These are phyloP conservation scores for Ypsolopha scabrella DNA, from an alignment of 2,888 invertebrate species.

Conservation along the genomic window DNA sequence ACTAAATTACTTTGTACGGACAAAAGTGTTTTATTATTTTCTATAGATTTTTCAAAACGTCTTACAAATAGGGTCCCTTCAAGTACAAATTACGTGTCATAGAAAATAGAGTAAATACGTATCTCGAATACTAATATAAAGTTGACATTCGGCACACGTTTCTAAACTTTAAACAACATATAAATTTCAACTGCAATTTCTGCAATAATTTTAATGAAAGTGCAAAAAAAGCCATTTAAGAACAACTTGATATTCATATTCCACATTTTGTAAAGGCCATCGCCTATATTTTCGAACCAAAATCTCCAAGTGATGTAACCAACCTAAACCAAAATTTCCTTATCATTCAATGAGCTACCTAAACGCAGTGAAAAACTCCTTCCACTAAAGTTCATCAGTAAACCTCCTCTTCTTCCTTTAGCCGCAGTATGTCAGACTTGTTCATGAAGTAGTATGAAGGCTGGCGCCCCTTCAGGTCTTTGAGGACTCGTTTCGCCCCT, in stretches of 20 bases:
- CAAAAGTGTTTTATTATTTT: conserved; percentile 10
- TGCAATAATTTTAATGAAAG: not conserved
- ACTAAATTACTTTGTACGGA: conserved; percentile 9
- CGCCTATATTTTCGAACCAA: too few relatives aligned
- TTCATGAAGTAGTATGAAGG: conserved; percentile 95
- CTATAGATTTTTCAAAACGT: conserved; percentile 16
- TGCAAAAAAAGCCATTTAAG: not conserved
- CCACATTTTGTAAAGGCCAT: too few relatives aligned
- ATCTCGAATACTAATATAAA: not conserved
- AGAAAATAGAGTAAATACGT: conserved; percentile 12
- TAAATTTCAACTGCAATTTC: not conserved
- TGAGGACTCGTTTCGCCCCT: conserved; percentile 85
- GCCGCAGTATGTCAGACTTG: conserved; percentile 85
- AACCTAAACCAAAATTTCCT: too few relatives aligned
- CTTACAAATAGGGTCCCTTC: conserved; percentile 40
- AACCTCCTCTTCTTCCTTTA: conserved; percentile 86
- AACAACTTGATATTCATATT: too few relatives aligned
- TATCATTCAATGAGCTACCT: too few relatives aligned
- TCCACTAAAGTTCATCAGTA: conserved; percentile 30
- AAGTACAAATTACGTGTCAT: conserved; percentile 24
- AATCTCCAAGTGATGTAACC: too few relatives aligned
- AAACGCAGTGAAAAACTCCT: too few relatives aligned
- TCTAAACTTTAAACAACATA: not conserved
- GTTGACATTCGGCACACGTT: conserved; percentile 1
- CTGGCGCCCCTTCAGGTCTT: conserved; percentile 90